These are phyloP conservation scores for Napeogenes inachia DNA, from an alignment of 2,888 invertebrate species.

Conservation along the genomic window DNA sequence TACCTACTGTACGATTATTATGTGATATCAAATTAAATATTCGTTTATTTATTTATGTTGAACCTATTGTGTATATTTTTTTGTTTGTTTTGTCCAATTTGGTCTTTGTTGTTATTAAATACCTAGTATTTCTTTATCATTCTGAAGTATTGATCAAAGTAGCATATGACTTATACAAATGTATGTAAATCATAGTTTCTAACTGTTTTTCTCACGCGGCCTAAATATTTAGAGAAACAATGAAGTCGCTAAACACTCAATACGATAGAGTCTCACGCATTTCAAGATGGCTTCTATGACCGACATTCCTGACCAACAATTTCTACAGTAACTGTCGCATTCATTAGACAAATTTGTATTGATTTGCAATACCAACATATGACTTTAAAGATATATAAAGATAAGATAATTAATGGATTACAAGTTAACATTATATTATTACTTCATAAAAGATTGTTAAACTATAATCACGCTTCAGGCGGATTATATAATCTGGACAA, in stretches of 20 bases:
- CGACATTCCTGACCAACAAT: neutral
- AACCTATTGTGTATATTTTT: neutral
- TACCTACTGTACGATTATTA: no score
- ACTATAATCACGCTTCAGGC: constrained; percentile 27
- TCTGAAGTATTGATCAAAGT: neutral
- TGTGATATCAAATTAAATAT: neutral
- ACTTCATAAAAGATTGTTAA: neutral
- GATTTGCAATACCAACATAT: neutral
- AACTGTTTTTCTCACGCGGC: neutral
- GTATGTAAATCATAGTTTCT: neutral
- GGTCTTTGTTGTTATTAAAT: no score
- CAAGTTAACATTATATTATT: neutral
- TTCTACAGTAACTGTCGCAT: neutral
- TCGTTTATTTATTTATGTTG: neutral
- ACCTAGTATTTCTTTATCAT: no score
- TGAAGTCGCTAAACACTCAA: constrained; percentile 22
- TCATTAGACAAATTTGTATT: neutral
- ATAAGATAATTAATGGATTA: neutral
- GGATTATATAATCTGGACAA: constrained; percentile 34
- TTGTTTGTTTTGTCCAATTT: neutral
- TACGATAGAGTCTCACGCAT: constrained; percentile 2
- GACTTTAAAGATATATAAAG: neutral
- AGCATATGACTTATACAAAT: neutral
- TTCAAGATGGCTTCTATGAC: constrained; percentile 4
- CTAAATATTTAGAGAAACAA: constrained; percentile 21